Conservation (phyloP, 1,140 invertebrate genomes). For the Dendroctonus ponderosae region DNA sequence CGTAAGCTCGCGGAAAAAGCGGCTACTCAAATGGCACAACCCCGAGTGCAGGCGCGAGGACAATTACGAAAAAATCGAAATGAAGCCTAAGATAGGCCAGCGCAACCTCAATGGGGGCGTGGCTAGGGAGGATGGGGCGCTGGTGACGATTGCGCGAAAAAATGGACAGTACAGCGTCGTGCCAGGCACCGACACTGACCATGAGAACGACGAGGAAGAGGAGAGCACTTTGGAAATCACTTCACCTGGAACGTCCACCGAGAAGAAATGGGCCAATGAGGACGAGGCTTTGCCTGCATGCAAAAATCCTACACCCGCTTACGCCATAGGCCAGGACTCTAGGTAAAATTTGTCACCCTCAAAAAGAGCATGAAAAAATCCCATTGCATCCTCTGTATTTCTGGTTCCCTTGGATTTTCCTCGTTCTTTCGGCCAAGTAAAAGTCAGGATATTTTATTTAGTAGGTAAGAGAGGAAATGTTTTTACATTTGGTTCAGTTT, state of each 20-base stretch:
- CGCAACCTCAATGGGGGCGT: slow-evolving; percentile 47
- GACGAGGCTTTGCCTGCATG: not conserved
- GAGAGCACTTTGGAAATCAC: slow-evolving; percentile 49
- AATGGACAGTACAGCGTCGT: slow-evolving; percentile 70
- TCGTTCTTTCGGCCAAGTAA: too few species aligned
- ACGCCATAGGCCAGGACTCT: slow-evolving; percentile 1
- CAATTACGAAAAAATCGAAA: slow-evolving; percentile 73
- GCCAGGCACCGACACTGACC: slow-evolving; percentile 61
- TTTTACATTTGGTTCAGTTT: too few species aligned
- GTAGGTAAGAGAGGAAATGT: too few species aligned
- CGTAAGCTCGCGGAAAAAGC: slow-evolving; percentile 54
- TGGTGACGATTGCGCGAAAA: slow-evolving; percentile 52
- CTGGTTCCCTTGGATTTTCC: too few species aligned
- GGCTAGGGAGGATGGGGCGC: slow-evolving; percentile 43
- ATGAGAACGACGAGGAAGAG: slow-evolving; percentile 56
- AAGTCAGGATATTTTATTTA: too few species aligned
- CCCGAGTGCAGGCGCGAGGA: slow-evolving; percentile 56
- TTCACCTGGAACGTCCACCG: slow-evolving; percentile 37
- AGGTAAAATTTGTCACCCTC: not conserved
- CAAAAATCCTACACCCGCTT: not conserved
- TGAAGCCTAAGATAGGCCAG: slow-evolving; percentile 56
- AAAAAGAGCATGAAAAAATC: too few species aligned
- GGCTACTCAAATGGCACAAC: slow-evolving; percentile 41
- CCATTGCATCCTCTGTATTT: too few species aligned
- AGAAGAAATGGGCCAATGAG: slow-evolving; percentile 25